A percentile compares a stretch with the other conserved stretches of the same genome.
Conservation (phyloP, 1,140 invertebrate genomes). For the Probaryconus sp. region DNA sequence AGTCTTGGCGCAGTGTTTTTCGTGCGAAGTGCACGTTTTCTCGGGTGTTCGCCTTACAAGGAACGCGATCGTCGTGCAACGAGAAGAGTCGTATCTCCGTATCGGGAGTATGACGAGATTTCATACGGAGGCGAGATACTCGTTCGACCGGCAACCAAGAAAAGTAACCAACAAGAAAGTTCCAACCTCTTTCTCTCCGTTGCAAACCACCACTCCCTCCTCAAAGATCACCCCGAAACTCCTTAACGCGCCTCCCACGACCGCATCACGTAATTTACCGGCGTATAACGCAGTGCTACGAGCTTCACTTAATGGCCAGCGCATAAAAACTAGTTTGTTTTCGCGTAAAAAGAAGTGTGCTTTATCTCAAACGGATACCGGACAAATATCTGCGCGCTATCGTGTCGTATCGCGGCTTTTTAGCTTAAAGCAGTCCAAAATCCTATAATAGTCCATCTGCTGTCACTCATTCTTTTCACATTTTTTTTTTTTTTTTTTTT, state of each 20-base stretch:
- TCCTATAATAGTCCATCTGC: conserved; percentile 24
- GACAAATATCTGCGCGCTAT: conserved; percentile 19
- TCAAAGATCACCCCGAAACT: conserved; percentile 13
- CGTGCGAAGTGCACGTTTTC: conserved; percentile 32
- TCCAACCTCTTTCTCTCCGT: too few relatives aligned
- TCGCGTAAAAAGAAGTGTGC: conserved; percentile 28
- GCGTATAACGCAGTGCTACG: conserved; percentile 31
- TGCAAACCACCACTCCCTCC: not conserved
- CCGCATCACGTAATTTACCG: conserved; percentile 44
- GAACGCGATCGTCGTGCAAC: conserved; percentile 13
- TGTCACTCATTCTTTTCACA: too few relatives aligned
- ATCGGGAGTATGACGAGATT: conserved; percentile 42
- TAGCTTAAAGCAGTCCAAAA: conserved; percentile 11
- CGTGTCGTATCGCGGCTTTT: conserved; percentile 19
- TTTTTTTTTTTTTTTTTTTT: not conserved
- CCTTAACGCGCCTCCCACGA: conserved; percentile 41
- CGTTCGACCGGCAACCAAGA: conserved; percentile 20
- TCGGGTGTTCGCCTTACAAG: conserved; percentile 38
- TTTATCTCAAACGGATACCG: conserved; percentile 31
- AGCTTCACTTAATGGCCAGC: conserved; percentile 36
- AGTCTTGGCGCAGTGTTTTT: conserved; percentile 12
- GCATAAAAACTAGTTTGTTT: conserved; percentile 51
- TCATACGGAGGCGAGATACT: conserved; percentile 28
- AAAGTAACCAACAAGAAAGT: conserved; percentile 25
- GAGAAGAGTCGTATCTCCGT: conserved; percentile 27